Evolutionary conservation across 2,888 invertebrate species (phyloP).

Genomic region (Andrena dorsata): DNA sequence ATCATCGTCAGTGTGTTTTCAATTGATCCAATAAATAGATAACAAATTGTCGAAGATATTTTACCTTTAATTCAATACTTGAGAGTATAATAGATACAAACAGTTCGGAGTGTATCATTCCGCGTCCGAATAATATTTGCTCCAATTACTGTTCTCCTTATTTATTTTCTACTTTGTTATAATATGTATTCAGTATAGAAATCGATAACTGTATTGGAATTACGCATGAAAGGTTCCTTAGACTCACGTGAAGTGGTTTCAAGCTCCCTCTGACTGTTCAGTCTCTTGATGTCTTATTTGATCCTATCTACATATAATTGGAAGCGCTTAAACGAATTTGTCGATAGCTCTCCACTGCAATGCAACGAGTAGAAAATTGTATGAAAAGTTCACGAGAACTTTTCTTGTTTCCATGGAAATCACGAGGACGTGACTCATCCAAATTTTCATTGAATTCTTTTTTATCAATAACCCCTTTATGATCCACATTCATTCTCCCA

Average conservation of each 20-base stretch:
- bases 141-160: background rate
- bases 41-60: background rate
- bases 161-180: background rate
- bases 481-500: background rate
- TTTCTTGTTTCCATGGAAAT: constrained; percentile 6
- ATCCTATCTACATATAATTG: no score
- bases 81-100: background rate
- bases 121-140: background rate
- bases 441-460: background rate
- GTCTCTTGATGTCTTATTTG: no score
- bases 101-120: background rate
- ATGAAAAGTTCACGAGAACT: background rate
- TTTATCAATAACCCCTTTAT: background rate
- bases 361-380: background rate
- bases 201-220: background rate
- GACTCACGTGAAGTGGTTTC: background rate
- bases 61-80: background rate
- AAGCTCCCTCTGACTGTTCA: background rate
- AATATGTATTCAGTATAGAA: background rate
- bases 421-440: background rate
- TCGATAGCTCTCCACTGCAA: background rate
- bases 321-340: no score
- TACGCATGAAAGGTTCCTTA: background rate
- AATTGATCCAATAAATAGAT: background rate
- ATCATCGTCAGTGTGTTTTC: background rate